Base-by-base conservation (phyloP, 2,888 invertebrate genomes). In the Drosophila affinis region DNA sequence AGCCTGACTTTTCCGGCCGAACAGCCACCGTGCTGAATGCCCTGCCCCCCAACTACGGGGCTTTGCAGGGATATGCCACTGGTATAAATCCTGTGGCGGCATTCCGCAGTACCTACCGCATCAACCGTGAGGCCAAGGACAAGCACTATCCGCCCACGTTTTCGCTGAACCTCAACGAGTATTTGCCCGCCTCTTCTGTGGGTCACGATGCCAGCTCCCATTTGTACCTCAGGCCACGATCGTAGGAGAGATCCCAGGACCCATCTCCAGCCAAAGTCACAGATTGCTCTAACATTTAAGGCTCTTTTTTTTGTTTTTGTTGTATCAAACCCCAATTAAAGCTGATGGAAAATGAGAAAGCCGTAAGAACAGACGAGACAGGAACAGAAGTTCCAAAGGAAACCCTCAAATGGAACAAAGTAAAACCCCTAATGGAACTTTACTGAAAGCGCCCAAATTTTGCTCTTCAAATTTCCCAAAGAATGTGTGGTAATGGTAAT, bases 101-200 rank as follows among this genome's bases (percentile, higher is more conserved):
- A 2, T 39, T n/a, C n/a, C 39, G 39, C 39, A 39, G 39, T n/a
- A 64, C 67, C 29, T 61, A 81, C 4, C 44, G 62, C 0, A 10
- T 72, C 7, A 54, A 32, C 21, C 87, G 84, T 0, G 92, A 91
- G 54, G 81, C 87, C 21, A 90, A 91, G 64, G 81, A 90, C 4
- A 90, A 89, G 52, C 72, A 75, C 4, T 78, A 72, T 27, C 78
- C 88, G 2, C 77, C 85, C 17, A 46, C 77, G 0, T 72, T 92
- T 32, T 87, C 74, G 21, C 81, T 92, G 3, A 92, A 92, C 72
- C 79, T 91, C 6, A 88, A 92, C 61, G 92, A 92, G 69, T 92
- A 91, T 70, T 60, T 92, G 62, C 92, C 92, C 1, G 69, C 72
- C 3, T 64, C 73, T 1, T 70, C 77, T 1, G 64, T 48, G 6